Evolutionary conservation across 2,113 vertebrate species (phyloP).

Genomic region (Chaetodon auriga): DNA sequence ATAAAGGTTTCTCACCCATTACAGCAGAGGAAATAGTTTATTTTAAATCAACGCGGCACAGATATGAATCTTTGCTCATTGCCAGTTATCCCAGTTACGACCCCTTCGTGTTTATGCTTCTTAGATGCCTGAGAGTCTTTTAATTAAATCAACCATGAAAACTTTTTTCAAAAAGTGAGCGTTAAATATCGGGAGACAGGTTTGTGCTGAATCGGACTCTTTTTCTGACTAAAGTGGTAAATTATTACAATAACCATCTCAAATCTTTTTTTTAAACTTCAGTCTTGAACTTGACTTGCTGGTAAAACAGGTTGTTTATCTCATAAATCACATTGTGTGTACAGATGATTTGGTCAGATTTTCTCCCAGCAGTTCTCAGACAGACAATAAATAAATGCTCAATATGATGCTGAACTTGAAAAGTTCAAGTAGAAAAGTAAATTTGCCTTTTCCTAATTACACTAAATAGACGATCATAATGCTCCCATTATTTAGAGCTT

Average conservation of each 20-base stretch:
- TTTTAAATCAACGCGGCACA: neutral
- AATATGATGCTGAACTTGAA: neutral
- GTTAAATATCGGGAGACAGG: neutral
- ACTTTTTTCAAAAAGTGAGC: neutral
- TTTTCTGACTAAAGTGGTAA: neutral
- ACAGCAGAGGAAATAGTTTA: neutral
- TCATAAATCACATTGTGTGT: neutral
- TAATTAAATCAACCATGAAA: neutral
- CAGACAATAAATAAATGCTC: neutral
- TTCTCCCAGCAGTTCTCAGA: neutral
- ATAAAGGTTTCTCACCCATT: neutral
- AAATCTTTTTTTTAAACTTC: neutral
- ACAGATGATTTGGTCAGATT: neutral
- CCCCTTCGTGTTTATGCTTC: neutral
- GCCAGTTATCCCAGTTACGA: no score
- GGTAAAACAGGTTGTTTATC: neutral
- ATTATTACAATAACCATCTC: neutral
- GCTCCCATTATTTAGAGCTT: neutral
- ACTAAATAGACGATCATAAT: neutral
- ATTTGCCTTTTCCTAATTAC: neutral
- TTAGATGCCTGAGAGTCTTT: neutral
- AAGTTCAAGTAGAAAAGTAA: neutral
- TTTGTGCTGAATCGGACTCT: neutral
- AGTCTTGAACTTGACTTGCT: neutral
- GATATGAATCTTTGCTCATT: neutral